These are phyloP conservation scores for Aviceda subcristata DNA, from an alignment of 2,113 vertebrate genomes.

Conservation along the genomic window DNA sequence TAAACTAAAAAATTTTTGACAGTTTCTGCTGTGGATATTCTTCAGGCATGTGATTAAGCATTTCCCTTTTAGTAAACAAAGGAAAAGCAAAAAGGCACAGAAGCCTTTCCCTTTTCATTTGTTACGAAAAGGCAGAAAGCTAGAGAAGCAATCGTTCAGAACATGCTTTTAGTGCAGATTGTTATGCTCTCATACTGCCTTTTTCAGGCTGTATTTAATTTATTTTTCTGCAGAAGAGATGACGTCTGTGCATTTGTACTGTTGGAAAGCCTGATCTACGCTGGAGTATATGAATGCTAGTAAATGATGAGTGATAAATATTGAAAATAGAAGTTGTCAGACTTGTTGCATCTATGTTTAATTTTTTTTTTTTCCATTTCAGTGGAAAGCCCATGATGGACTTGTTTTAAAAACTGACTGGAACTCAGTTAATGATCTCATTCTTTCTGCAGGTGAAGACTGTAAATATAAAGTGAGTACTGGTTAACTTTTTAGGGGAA, in stretches of 20 bases:
- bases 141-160: neutral
- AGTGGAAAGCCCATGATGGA: constrained; percentile 98
- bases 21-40: neutral
- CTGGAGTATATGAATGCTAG: neutral
- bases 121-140: neutral
- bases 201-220: neutral
- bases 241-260: neutral
- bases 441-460: constrained; percentile 95
- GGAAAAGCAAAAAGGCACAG: neutral
- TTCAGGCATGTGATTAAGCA: neutral
- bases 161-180: neutral
- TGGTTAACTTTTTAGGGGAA: neutral
- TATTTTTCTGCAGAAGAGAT: neutral
- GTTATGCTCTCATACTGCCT: neutral
- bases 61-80: neutral
- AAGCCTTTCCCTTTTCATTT: neutral
- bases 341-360: neutral
- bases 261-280: neutral
- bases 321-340: neutral
- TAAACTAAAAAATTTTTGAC: neutral
- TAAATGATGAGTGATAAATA: neutral
- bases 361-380: neutral
- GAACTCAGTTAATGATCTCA: constrained; percentile 93
- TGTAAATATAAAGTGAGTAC: constrained; percentile 92
- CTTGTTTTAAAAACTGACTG: constrained; percentile 94